Conservation (phyloP, 2,888 invertebrate species). For the Pocota personata region DNA sequence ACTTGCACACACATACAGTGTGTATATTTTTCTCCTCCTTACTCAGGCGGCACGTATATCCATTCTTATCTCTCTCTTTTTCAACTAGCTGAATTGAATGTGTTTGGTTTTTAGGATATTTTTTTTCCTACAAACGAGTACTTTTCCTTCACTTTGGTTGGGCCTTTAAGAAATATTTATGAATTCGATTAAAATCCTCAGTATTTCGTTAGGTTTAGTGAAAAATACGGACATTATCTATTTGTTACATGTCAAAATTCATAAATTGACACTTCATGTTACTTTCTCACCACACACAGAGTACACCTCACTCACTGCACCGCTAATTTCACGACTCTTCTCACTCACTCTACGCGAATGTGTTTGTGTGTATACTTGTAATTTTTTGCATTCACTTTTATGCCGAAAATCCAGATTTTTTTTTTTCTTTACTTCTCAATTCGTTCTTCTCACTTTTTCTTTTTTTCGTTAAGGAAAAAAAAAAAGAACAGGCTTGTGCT, state of each 20-base stretch:
- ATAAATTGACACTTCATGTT: slow-evolving; percentile 25
- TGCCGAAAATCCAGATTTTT: slow-evolving; percentile 53
- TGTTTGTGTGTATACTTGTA: slow-evolving; percentile 37
- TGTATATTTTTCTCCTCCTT: slow-evolving; percentile 15
- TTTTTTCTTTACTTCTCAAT: slow-evolving; percentile 32
- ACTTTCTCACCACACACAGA: slow-evolving; percentile 56
- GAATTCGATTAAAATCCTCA: slow-evolving; percentile 6
- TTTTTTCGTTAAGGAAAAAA: slow-evolving; percentile 20
- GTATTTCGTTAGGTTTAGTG: slow-evolving; percentile 1
- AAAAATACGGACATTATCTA: background rate
- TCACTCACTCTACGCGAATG: slow-evolving; percentile 1
- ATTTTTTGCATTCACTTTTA: slow-evolving; percentile 72
- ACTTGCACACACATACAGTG: slow-evolving; percentile 24
- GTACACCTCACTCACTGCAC: slow-evolving; percentile 38
- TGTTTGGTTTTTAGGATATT: slow-evolving; percentile 9
- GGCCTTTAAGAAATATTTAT: slow-evolving; percentile 5
- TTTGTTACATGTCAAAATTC: slow-evolving; percentile 22
- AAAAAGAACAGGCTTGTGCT: slow-evolving; percentile 59
- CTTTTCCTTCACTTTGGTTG: background rate
- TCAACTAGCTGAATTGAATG: background rate
- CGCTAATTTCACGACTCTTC: slow-evolving; percentile 39
- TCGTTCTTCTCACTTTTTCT: slow-evolving; percentile 33
- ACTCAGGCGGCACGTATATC: slow-evolving; percentile 37
- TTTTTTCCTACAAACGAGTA: background rate
- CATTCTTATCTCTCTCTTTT: slow-evolving; percentile 23